Evolutionary conservation across 2,888 invertebrate genomes (phyloP), one percentile per base, ranked within the genome.

Genomic region (Embidobia sp.): DNA sequence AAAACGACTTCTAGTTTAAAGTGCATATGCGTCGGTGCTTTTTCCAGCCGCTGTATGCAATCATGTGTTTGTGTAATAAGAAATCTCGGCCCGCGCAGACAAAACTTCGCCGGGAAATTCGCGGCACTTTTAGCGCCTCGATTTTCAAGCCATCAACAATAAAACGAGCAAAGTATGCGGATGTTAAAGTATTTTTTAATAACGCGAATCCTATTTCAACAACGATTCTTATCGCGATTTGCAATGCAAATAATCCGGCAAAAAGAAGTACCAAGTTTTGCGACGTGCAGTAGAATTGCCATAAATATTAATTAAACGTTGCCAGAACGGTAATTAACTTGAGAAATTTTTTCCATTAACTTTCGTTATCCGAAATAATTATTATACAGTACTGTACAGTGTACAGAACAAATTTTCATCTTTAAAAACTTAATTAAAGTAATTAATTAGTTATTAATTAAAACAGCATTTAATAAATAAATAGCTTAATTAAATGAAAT

Each of bases 1-100:
- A 37, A 59, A 57, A 70, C 37, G 77, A 64, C 64, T 67, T 63
- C 37, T 67, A 69, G 69, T 77, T 49, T 51, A 72, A 74, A 79
- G 66, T 74, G 73, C 44, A 63, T 55, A 53, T 15, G 59, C 44
- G 46, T 46, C 48, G 42, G 3, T 15, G 49, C 55, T 35, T 72
- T 69, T 57, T 44, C 55, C 59, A 42, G 11, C 13, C 11, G 8
- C 11, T 48, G 8, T 40, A 29, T 48, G 61, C 31, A 61, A 74
- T 70, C 53, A 37, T 53, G 53, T 61, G 51, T 49, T 57, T 46
- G 49, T 29, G 37, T 48, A 66, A 66, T 59, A 51, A 59, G 53
- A 61, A 44, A 61, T 74, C 27, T 42, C 53, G 19, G 53, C 22
- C 18, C 13, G 51, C 26, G 19, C 35, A 33, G 37, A 59, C 49